A percentile compares a stretch with the other conserved stretches of the same genome.
phyloP scores from a whole-genome alignment of 2,113 vertebrate genomes.

The Rhinichthys klamathensis region DNA sequence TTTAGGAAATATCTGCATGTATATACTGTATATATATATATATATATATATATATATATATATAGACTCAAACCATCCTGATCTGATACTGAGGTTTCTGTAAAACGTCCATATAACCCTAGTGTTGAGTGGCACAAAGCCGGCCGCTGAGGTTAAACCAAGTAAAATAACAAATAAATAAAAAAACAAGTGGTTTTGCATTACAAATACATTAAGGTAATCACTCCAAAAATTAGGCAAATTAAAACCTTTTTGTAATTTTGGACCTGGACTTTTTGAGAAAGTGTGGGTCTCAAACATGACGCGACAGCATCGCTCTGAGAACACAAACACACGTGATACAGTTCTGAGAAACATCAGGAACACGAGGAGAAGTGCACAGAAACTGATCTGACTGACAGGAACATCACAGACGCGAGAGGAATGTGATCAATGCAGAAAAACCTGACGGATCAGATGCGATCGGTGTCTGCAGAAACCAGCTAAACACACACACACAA shows the following conservation, averaged over 20 bases:
- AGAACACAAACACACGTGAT: background rate
- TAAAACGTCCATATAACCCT: too few relatives aligned
- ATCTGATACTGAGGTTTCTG: too few relatives aligned
- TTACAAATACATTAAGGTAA: background rate
- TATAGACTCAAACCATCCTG: too few relatives aligned
- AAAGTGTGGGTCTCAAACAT: too few relatives aligned
- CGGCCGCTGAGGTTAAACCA: too few relatives aligned
- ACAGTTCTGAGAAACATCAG: background rate
- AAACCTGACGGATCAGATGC: conserved; percentile 34
- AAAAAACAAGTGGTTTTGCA: background rate
- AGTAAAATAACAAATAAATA: background rate
- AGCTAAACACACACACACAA: background rate
- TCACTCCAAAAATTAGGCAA: background rate
- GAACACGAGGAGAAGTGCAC: background rate
- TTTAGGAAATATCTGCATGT: too few relatives aligned
- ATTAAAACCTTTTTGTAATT: background rate
- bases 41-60: too few relatives aligned
- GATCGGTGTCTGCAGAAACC: background rate
- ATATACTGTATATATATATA: too few relatives aligned
- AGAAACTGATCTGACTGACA: conserved; percentile 3
- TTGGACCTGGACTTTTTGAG: background rate
- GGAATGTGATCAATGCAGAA: conserved; percentile 46
- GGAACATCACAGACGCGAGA: background rate
- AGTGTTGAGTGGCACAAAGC: too few relatives aligned
- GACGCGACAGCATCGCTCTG: background rate